Percentiles rank a stretch among this genome's conserved stretches.
Evolutionary conservation across 1,140 invertebrate genomes (phyloP).

Genomic region (Telenomus remus): DNA sequence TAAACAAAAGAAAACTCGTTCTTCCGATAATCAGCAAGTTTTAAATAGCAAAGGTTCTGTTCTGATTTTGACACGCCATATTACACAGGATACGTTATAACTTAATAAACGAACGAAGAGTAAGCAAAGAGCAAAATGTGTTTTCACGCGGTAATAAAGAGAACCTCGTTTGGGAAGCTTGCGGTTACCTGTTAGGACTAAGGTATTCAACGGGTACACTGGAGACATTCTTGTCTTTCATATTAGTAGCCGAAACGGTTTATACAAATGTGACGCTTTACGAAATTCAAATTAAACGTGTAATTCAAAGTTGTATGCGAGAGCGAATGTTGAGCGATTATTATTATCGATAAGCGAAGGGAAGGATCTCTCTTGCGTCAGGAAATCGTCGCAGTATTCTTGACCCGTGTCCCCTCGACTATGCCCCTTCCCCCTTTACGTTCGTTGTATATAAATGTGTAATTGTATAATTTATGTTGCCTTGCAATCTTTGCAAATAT

Average conservation of each 20-base stretch:
- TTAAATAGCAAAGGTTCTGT: conserved; percentile 36
- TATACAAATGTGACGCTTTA: conserved; percentile 62
- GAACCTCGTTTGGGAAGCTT: conserved; percentile 64
- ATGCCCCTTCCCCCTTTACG: conserved; percentile 15
- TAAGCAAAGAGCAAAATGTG: conserved; percentile 27
- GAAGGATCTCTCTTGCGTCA: conserved; percentile 56
- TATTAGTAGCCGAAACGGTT: conserved; percentile 60
- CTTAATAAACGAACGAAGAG: conserved; percentile 6
- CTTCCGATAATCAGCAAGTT: conserved; percentile 49
- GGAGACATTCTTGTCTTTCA: conserved; percentile 62
- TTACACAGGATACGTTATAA: conserved; percentile 13
- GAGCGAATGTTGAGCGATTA: conserved; percentile 14
- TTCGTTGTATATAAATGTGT: conserved; percentile 57
- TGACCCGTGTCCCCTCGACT: conserved; percentile 19
- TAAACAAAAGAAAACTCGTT: conserved; percentile 40
- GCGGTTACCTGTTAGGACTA: conserved; percentile 41
- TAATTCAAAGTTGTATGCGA: conserved; percentile 45
- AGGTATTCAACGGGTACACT: conserved; percentile 59
- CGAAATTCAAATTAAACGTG: conserved; percentile 57
- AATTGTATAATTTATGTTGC: conserved; percentile 58
- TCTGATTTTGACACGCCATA: conserved; percentile 36
- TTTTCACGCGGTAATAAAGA: conserved; percentile 17
- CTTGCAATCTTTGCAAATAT: conserved; percentile 48
- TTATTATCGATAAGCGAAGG: conserved; percentile 45
- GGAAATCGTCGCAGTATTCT: conserved; percentile 52